Evolutionary conservation across 2,113 vertebrate species (phyloP), one percentile per base, ranked within the genome.

Genomic region (Felis chaus): DNA sequence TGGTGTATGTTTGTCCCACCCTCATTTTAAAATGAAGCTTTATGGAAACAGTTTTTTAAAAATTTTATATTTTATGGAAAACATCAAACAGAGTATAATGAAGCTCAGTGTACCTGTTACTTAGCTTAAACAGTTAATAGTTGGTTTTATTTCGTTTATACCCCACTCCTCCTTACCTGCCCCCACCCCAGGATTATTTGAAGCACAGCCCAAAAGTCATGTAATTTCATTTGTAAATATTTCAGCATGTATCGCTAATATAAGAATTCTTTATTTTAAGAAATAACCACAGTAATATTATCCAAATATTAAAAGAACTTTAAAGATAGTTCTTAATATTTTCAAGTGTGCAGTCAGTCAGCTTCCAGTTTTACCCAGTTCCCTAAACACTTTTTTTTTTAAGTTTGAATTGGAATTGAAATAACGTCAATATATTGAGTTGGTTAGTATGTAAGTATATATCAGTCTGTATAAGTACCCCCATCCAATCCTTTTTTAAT

Each of bases 11-110:
- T 65, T 95, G 50, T 91, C 4, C 83, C 48, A 83, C 53, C 13
- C 8, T 73, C 3, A 61, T 76, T 82, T 76, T 82, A 66, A 97
- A 92, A 84, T 73, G 65, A 84, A 96, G 16, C 19, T 84, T 84
- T 45, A 48, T 78, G 50, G 57, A 13, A 85, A 81, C n/a, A 36
- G 5, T 55, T 48, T 90, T 90, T 14, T 65, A 74, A n/a, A 45
- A 55, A 39, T 12, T 39, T 92, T 78, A 27, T 92, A 39, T 79
- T 92, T 94, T 65, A 39, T 96, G 74, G 36, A 85, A 94, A 92
- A 73, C 21, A 66, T 55, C 27, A 94, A 53, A 45, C n/a, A 66
- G 68, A 76, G 73, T 55, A 31, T 91, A 80, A 85, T 79, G 31
- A 89, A 71, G 3, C 25, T 7, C 6, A 45, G 4, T 48, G 13